Evolutionary conservation across 1,140 invertebrate species (phyloP).

Genomic region (Portunus trituberculatus): DNA sequence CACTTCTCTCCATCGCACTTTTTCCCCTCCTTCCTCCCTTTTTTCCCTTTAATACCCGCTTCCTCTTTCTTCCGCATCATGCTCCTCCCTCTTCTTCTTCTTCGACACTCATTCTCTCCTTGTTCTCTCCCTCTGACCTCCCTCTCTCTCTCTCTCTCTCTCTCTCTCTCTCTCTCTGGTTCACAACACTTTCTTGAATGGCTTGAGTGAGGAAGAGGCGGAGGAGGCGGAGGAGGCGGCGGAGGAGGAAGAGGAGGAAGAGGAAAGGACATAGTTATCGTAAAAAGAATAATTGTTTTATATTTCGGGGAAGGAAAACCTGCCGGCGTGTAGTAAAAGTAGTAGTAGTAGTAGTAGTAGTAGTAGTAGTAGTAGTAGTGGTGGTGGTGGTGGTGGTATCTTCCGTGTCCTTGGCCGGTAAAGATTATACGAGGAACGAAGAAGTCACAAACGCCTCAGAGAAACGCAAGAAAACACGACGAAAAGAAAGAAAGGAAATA

Average conservation of each 20-base stretch:
- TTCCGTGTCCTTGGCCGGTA: not conserved
- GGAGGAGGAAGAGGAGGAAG: too few relatives aligned
- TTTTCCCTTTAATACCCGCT: not conserved
- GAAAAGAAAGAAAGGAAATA: not conserved
- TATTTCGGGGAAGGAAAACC: too few relatives aligned
- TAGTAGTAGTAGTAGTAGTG: too few relatives aligned
- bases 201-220: not conserved
- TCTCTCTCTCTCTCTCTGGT: not conserved
- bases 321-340: too few relatives aligned
- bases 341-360: too few relatives aligned
- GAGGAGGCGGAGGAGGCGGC: not conserved
- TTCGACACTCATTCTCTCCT: not conserved
- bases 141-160: not conserved
- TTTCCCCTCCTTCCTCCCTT: not conserved
- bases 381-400: too few relatives aligned
- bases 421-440: constrained; percentile 1
- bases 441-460: not conserved
- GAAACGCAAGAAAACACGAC: not conserved
- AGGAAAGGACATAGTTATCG: too few relatives aligned
- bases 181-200: not conserved
- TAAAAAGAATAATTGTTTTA: too few relatives aligned
- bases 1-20: not conserved
- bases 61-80: not conserved
- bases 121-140: not conserved
- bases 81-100: not conserved